phyloP scores from a whole-genome alignment of 1,140 invertebrate genomes.

The Venustaconcha ellipsiformis region DNA sequence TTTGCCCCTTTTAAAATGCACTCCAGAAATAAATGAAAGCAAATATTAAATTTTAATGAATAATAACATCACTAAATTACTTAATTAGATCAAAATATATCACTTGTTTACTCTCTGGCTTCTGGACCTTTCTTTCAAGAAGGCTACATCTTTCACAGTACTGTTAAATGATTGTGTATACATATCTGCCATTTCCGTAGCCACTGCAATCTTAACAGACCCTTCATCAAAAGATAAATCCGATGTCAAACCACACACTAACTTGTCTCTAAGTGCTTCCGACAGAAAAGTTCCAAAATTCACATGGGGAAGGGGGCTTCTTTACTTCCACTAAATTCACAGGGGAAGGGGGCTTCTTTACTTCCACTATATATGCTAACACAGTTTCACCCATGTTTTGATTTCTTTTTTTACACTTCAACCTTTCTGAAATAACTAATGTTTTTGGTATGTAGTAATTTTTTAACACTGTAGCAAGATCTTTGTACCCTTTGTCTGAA shows the following conservation, averaged over 20 bases:
- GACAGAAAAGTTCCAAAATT: constrained; percentile 5
- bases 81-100: too few relatives aligned
- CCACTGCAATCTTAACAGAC: constrained; percentile 4
- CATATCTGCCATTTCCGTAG: constrained; percentile 23
- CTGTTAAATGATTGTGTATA: background rate
- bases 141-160: background rate
- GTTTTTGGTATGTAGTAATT: constrained; percentile 5
- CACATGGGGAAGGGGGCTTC: background rate
- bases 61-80: too few relatives aligned
- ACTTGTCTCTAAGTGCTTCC: constrained; percentile 5
- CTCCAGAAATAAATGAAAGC: too few relatives aligned
- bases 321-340: constrained; percentile 10
- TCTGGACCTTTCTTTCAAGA: background rate
- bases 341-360: background rate
- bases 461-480: background rate
- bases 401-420: constrained; percentile 12
- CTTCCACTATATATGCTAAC: constrained; percentile 3
- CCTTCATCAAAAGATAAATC: background rate
- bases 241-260: constrained; percentile 9
- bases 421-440: constrained; percentile 2
- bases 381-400: constrained; percentile 10
- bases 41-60: too few relatives aligned
- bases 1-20: too few relatives aligned
- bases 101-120: background rate
- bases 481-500: background rate